phyloP scores from a whole-genome alignment of 2,888 invertebrate genomes.

The Alcis repandata region DNA sequence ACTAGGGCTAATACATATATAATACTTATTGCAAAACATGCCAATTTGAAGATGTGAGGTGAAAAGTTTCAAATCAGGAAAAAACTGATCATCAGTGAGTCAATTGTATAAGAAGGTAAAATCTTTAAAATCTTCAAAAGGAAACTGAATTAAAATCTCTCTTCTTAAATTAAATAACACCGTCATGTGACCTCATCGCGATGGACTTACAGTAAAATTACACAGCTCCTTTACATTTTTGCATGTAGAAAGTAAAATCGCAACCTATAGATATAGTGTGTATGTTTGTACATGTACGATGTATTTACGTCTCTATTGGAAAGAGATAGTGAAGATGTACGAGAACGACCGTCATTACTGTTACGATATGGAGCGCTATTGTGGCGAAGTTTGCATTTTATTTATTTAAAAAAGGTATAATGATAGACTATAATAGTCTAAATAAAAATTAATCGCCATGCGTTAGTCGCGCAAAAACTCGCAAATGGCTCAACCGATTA shows the following conservation, averaged over 20 bases:
- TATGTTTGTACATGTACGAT: not conserved
- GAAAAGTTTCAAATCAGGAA: no score
- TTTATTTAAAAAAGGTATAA: not conserved
- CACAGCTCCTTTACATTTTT: not conserved
- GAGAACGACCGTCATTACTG: constrained; percentile 17
- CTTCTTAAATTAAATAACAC: not conserved
- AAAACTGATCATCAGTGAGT: no score
- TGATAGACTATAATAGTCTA: no score
- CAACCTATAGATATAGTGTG: not conserved
- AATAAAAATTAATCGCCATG: no score
- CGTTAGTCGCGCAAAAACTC: no score
- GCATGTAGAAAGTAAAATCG: constrained; percentile 20
- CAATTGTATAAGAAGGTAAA: no score
- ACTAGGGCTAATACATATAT: no score
- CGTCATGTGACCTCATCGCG: not conserved
- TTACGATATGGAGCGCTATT: constrained; percentile 18
- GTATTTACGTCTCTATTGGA: constrained; percentile 15
- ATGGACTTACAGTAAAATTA: not conserved
- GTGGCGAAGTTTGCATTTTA: not conserved
- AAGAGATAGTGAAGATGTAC: constrained; percentile 24
- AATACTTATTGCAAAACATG: no score
- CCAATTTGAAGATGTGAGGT: no score
- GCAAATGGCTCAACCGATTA: no score
- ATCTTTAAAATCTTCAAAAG: no score
- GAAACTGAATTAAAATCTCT: no score